Evolutionary conservation across 2,113 vertebrate species (phyloP).

Genomic region (Pantherophis guttatus): DNA sequence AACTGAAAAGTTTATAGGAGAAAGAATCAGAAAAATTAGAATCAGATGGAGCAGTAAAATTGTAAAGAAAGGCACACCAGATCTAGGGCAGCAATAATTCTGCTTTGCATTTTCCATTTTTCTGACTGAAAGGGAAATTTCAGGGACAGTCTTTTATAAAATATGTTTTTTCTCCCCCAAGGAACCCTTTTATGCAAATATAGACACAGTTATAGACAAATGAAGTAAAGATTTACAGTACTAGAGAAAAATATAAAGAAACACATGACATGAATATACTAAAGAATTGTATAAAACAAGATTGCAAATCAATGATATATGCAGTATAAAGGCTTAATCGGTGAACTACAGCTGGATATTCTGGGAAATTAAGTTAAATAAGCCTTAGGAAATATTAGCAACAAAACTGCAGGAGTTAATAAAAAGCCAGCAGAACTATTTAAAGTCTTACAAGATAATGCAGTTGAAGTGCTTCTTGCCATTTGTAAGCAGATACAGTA

Average conservation of each 20-base stretch:
- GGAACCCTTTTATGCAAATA: not conserved
- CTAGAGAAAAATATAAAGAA: not conserved
- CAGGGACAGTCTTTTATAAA: not conserved
- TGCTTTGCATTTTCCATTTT: not conserved
- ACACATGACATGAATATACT: not conserved
- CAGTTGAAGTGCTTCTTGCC: not conserved
- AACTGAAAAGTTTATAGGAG: constrained; percentile 1
- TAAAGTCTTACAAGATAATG: not conserved
- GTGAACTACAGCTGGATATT: not conserved
- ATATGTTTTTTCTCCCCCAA: not conserved
- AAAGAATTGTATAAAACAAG: not conserved
- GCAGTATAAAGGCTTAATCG: not conserved
- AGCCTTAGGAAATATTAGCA: not conserved
- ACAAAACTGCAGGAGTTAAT: not conserved
- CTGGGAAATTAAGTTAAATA: not conserved
- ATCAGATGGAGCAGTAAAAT: constrained; percentile 17
- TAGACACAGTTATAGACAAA: not conserved
- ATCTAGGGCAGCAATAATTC: constrained; percentile 3
- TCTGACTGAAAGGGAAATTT: not conserved
- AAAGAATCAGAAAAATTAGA: constrained; percentile 28
- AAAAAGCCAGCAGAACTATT: not conserved
- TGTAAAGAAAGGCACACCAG: not conserved
- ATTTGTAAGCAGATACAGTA: not conserved
- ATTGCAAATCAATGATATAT: not conserved
- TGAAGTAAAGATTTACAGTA: not conserved